Evolutionary conservation across 2,113 vertebrate species (phyloP), one percentile per base, ranked within the genome.

Genomic region (Erpornis zantholeuca): DNA sequence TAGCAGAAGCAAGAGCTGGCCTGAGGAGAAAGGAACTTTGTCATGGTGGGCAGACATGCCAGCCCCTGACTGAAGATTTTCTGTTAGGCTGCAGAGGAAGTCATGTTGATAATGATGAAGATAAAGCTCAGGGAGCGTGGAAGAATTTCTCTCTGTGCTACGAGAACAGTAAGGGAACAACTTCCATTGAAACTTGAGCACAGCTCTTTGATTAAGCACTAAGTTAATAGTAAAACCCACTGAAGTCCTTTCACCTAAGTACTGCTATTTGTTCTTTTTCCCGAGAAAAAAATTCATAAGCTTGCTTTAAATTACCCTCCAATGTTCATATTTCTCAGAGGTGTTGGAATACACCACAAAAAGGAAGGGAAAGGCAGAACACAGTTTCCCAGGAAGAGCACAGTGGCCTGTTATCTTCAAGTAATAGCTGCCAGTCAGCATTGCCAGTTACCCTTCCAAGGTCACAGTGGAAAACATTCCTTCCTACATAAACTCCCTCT

Each of bases 51-150:
- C 66, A 86, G 56, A 66, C 25, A 4, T 57, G 29, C 45, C 36
- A 66, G 44, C 9, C 44, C 21, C 1, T 6, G 21, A 19, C 16
- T 15, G 25, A n/a, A 28, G 59, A 13, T 7, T 61, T 70, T 54
- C 33, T 68, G 24, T 86, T 24, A 56, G 60, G 47, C 53, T 84
- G 40, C 20, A 52, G 33, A 59, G 25, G 42, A 86, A 73, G 22
- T 23, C 0, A 0, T 18, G 10, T 6, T 1, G 2, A 4, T 47
- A 22, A 20, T 3, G 6, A 15, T 79, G 18, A 65, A 79, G 31
- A 11, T 38, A 68, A 70, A 85, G 36, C 44, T 49, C 23, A 18
- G 20, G 33, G 29, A 72, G 35, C 10, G 7, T 15, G 6, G 36
- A 49, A 64, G 15, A 44, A 17, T 44, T 52, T 73, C 63, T 15